Conservation (phyloP, 1,140 invertebrate species). For the Leptoteleia sp. region DNA sequence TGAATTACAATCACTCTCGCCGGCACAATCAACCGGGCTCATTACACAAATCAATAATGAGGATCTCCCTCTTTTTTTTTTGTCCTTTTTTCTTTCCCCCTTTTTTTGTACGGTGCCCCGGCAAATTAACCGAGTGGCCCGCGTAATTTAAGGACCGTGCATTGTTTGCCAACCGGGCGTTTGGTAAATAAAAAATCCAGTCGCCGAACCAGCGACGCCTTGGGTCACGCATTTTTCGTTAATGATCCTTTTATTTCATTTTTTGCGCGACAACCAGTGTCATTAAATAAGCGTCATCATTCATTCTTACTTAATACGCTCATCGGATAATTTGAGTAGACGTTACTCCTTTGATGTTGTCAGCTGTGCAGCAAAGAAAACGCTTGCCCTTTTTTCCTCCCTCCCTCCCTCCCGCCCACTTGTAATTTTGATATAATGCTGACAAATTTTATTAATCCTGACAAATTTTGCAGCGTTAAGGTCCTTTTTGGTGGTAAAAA, state of each 20-base stretch:
- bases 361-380: conserved; percentile 3
- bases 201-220: conserved; percentile 19
- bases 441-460: too few species aligned
- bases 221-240: conserved; percentile 34
- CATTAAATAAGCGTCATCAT: conserved; percentile 58
- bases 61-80: conserved; percentile 46
- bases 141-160: conserved; percentile 24
- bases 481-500: too few species aligned
- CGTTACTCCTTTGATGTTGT: conserved; percentile 21
- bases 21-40: conserved; percentile 26
- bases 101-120: not conserved
- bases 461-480: too few species aligned
- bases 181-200: conserved; percentile 28
- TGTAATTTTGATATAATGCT: too few species aligned
- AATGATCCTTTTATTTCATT: conserved; percentile 57
- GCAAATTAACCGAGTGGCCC: conserved; percentile 27
- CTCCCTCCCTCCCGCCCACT: too few species aligned
- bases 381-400: too few species aligned
- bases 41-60: conserved; percentile 55
- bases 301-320: conserved; percentile 62
- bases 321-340: conserved; percentile 53
- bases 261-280: conserved; percentile 32
- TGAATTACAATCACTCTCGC: conserved; percentile 40
- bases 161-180: conserved; percentile 29
- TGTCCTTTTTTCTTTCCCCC: too few species aligned